Percentiles rank a stretch among this genome's conserved stretches.
Conservation (phyloP, 30 jellyfish, hydroid and myxozoan species). For the Hydractinia symbiolongicarpus region DNA sequence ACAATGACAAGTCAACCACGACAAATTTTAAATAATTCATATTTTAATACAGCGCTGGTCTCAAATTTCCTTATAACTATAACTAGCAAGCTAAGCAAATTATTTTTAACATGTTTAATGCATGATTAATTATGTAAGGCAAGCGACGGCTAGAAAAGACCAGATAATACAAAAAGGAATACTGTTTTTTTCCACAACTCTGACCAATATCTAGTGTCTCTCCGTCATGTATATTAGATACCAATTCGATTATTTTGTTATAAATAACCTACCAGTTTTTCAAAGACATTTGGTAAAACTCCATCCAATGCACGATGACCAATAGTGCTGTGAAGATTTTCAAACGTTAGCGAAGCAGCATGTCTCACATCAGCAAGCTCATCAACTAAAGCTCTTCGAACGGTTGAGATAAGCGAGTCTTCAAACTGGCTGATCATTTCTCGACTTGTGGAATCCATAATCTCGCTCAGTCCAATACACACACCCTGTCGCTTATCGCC, state of each 20-base stretch:
- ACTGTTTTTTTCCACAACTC: too few species aligned
- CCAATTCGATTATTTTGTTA: neutral
- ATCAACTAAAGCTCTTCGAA: slow-evolving; percentile 78
- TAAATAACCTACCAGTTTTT: slow-evolving; percentile 59
- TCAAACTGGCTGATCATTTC: slow-evolving; percentile 97
- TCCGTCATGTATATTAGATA: too few species aligned
- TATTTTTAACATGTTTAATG: too few species aligned
- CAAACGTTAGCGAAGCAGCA: slow-evolving; percentile 90
- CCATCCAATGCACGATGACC: slow-evolving; percentile 93
- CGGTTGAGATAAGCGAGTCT: slow-evolving; percentile 73
- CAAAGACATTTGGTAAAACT: slow-evolving; percentile 65
- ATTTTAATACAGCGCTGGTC: too few species aligned
- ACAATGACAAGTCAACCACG: too few species aligned
- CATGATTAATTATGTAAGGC: too few species aligned
- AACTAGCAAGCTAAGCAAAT: too few species aligned
- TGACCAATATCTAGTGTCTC: too few species aligned
- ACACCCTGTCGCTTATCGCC: slow-evolving; percentile 95
- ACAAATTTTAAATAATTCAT: too few species aligned
- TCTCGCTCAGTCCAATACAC: slow-evolving; percentile 94
- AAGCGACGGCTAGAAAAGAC: too few species aligned
- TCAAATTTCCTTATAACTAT: too few species aligned
- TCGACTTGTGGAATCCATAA: slow-evolving; percentile 85
- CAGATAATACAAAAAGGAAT: too few species aligned
- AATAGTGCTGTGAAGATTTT: slow-evolving; percentile 67
- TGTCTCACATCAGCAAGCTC: slow-evolving; percentile 79